Evolutionary conservation across 2,888 invertebrate genomes (phyloP).

Genomic region (Subacronicta megacephala): DNA sequence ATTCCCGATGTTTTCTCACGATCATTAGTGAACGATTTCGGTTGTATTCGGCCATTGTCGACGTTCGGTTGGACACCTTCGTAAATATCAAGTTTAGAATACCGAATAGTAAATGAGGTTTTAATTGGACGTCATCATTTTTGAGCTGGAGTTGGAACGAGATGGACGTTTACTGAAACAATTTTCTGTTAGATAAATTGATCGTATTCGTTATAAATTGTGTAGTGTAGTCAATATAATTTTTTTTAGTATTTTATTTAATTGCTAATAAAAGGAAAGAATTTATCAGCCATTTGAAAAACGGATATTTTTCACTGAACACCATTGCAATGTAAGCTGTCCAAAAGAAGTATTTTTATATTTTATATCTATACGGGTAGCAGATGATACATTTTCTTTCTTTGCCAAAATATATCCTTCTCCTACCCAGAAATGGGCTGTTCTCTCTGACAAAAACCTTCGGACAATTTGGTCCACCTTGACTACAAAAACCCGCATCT

Average conservation of each 20-base stretch:
- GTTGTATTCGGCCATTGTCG: conserved; percentile 41
- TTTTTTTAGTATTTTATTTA: too few species aligned
- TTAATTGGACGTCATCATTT: conserved; percentile 48
- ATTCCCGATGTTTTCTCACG: conserved; percentile 66
- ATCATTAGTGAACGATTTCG: conserved; percentile 63
- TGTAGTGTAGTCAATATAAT: too few species aligned
- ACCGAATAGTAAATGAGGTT: conserved; percentile 37
- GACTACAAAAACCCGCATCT: conserved; percentile 32
- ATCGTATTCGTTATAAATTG: too few species aligned
- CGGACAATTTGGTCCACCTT: conserved; percentile 37
- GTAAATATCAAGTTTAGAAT: conserved; percentile 50
- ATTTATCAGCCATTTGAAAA: too few species aligned
- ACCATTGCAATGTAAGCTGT: neutral
- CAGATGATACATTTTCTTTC: conserved; percentile 15
- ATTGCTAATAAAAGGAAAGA: too few species aligned
- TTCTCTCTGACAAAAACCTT: conserved; percentile 28
- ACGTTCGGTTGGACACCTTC: conserved; percentile 45
- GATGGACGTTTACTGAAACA: conserved; percentile 5
- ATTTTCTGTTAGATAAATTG: too few species aligned
- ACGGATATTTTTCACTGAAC: neutral
- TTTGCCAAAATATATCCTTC: conserved; percentile 10
- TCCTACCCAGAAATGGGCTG: conserved; percentile 9
- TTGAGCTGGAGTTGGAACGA: conserved; percentile 14
- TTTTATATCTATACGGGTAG: conserved; percentile 10
- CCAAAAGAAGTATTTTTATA: too few species aligned